Evolutionary conservation across 1,140 invertebrate species (phyloP), one percentile per base, ranked within the genome.

Genomic region (Cydia pomonella): DNA sequence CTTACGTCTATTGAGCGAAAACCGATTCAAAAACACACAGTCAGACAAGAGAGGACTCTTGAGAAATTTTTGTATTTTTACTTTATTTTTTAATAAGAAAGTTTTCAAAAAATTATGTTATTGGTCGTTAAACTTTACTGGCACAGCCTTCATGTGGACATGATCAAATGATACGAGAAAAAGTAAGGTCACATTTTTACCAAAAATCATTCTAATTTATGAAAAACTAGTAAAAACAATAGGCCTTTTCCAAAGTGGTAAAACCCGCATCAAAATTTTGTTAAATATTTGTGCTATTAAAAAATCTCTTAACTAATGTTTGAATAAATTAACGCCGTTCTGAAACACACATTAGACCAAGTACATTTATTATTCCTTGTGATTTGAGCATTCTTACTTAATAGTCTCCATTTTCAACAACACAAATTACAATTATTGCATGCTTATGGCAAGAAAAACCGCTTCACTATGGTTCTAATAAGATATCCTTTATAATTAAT

Each of bases 1-100:
- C 83, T 84, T 87, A 85, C 73, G 73, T 27, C 83, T 87, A 78
- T 87, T 86, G 86, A 87, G 84, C 84, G 83, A 84, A 83, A 83
- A 87, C 79, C 74, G 79, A 83, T 77, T 84, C 76, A 76, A 81
- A 80, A 81, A 82, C 74, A 76, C 76, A 76, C 75, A 74, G 64
- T 75, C 72, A 59, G 59, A 66, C 18, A 53, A 69, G 62, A 74
- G 41, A 74, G 53, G 23, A 21, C 64, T 69, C 64, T 69, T 69
- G 64, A 69, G 47, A 38, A 69, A 66, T 66, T 69, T 69, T 69
- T 69, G 64, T 69, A 69, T 69, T 69, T 69, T 69, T 7, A 38
- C 64, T 38, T 69, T 72, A n/a, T n/a, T 72, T 63, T 76, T 76
- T 69, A 71, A 29, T 71, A 38, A 77, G 59, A 76, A 73, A 47